phyloP scores from a whole-genome alignment of 37 sponge, comb jelly and placozoan genomes.

The Amphimedon queenslandica region DNA sequence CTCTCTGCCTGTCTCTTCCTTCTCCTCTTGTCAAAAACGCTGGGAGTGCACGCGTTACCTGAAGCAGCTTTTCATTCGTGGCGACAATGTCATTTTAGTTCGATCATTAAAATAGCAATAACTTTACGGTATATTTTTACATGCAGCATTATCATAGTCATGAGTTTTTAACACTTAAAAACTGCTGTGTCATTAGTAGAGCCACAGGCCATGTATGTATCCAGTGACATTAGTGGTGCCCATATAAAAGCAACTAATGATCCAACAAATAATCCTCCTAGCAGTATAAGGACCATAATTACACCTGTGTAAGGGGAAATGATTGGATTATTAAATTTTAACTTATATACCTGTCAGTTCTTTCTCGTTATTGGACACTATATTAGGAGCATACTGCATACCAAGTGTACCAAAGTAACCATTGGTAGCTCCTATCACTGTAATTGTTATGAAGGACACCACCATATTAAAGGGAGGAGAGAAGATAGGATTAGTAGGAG shows the following conservation, averaged over 20 bases:
- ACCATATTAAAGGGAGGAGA: constrained; percentile 1
- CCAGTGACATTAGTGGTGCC: constrained; percentile 56
- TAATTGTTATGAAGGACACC: constrained; percentile 23
- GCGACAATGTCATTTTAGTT: constrained; percentile 58
- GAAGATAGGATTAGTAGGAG: constrained; percentile 52
- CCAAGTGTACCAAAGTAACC: constrained; percentile 79
- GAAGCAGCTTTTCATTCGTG: constrained; percentile 47
- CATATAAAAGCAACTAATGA: constrained; percentile 56
- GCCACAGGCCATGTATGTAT: constrained; percentile 8
- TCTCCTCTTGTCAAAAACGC: not conserved
- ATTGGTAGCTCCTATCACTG: constrained; percentile 63
- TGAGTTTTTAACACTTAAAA: no score
- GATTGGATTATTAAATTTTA: not conserved
- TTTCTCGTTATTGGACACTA: constrained; percentile 38
- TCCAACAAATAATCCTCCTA: constrained; percentile 51
- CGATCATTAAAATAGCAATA: constrained; percentile 1
- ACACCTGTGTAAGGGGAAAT: constrained; percentile 36
- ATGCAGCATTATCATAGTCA: not conserved
- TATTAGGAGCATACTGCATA: constrained; percentile 53
- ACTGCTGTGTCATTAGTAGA: constrained; percentile 15
- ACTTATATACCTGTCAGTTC: constrained; percentile 72
- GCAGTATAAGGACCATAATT: constrained; percentile 48
- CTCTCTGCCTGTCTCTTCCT: not conserved
- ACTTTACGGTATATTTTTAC: not conserved
- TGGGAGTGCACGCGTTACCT: constrained; percentile 1